Conservation (phyloP, 2,888 invertebrate genomes). For the Nomada lathburiana region DNA sequence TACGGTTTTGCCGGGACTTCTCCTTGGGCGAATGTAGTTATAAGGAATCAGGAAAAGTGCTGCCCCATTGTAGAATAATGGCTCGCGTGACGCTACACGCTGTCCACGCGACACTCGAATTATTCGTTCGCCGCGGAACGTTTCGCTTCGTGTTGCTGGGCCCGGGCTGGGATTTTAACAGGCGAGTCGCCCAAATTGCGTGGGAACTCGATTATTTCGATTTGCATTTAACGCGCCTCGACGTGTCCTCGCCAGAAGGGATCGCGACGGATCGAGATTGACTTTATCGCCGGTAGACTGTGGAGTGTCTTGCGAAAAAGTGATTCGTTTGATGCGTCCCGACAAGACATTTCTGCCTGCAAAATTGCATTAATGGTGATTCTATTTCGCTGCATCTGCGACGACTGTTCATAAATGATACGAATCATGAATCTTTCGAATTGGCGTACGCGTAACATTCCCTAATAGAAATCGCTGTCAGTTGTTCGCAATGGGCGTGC, state of each 20-base stretch:
- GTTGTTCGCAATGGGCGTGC: too few relatives aligned
- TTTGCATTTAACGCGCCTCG: conserved; percentile 29
- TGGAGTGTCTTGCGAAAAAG: too few relatives aligned
- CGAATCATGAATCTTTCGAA: too few relatives aligned
- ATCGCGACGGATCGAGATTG: conserved; percentile 1
- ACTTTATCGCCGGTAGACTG: background rate
- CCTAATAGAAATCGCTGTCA: too few relatives aligned
- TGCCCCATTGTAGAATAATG: conserved; percentile 2
- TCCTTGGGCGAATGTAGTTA: conserved; percentile 35
- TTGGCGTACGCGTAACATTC: too few relatives aligned
- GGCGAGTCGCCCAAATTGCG: conserved; percentile 4
- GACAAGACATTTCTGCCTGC: too few relatives aligned
- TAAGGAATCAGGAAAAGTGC: conserved; percentile 44
- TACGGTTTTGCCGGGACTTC: conserved; percentile 33
- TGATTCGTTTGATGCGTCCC: too few relatives aligned
- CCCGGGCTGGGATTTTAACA: conserved; percentile 3
- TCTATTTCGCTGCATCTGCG: too few relatives aligned
- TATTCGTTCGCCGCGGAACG: conserved; percentile 14
- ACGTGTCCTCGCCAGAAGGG: background rate
- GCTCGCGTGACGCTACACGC: conserved; percentile 19
- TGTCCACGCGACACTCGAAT: conserved; percentile 22
- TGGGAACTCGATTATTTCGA: conserved; percentile 25
- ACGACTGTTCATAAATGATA: too few relatives aligned
- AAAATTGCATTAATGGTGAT: too few relatives aligned
- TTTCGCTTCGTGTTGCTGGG: conserved; percentile 17